These are phyloP conservation scores for Galendromus occidentalis DNA, from an alignment of 1,140 invertebrate species.

Conservation along the genomic window DNA sequence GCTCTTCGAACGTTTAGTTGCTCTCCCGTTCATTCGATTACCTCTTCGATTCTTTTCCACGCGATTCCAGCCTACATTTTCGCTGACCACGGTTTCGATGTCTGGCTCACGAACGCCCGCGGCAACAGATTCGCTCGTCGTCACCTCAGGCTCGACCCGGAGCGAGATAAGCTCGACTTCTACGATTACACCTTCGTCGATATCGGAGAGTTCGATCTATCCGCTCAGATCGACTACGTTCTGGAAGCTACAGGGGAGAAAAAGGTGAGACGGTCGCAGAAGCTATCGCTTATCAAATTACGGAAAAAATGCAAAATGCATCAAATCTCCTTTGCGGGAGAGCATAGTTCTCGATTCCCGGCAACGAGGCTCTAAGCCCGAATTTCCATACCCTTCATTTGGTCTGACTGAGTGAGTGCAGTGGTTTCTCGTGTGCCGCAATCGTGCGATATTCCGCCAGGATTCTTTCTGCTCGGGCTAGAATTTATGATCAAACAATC, in stretches of 20 bases:
- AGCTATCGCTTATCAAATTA: neutral
- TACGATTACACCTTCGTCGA: slow-evolving; percentile 44
- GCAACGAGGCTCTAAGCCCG: neutral
- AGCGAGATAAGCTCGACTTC: slow-evolving; percentile 34
- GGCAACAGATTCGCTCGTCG: slow-evolving; percentile 41
- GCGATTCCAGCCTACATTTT: slow-evolving; percentile 36
- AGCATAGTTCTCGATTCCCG: neutral
- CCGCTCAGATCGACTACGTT: slow-evolving; percentile 3
- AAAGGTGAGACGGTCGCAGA: neutral
- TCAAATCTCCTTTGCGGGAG: neutral
- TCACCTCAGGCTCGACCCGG: slow-evolving; percentile 33
- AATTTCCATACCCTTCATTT: neutral
- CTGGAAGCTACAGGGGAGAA: neutral
- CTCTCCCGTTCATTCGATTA: neutral
- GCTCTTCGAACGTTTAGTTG: no score
- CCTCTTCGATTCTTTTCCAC: neutral
- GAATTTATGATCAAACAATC: neutral
- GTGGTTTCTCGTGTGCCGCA: neutral
- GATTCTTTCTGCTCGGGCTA: no score
- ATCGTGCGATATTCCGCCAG: neutral
- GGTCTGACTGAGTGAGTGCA: neutral
- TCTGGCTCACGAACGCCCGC: slow-evolving; percentile 47
- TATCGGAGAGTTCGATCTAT: neutral
- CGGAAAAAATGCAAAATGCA: neutral
- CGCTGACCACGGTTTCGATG: slow-evolving; percentile 46